A percentile compares a stretch with the other conserved stretches of the same genome.
Evolutionary conservation across 2,113 vertebrate species (phyloP).

Genomic region (Prinia subflava): DNA sequence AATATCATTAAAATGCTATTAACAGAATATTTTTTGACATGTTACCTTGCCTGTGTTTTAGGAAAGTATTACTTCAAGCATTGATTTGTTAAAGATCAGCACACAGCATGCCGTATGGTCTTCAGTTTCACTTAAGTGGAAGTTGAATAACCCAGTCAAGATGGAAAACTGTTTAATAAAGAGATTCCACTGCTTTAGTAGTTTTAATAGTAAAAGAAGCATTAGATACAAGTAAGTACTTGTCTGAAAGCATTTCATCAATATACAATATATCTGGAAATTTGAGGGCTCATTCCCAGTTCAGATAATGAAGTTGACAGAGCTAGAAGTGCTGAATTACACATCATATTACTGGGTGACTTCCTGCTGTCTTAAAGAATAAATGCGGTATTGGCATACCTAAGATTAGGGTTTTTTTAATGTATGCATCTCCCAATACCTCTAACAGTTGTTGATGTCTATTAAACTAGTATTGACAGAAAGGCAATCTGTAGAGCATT

Average conservation of each 20-base stretch:
- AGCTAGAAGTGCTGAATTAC: neutral
- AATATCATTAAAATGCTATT: neutral
- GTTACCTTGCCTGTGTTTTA: neutral
- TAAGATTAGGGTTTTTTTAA: neutral
- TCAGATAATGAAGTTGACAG: neutral
- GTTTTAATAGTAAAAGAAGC: neutral
- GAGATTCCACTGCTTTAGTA: neutral
- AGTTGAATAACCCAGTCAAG: neutral
- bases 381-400: neutral
- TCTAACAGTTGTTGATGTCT: neutral
- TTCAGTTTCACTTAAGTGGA: neutral
- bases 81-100: neutral
- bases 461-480: neutral
- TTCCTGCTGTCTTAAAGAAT: neutral
- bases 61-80: fast-evolving
- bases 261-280: neutral
- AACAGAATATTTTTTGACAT: neutral
- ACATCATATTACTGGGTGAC: neutral
- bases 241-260: neutral
- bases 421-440: neutral
- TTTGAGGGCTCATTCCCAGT: neutral
- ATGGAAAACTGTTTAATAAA: neutral
- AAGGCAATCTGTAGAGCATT: neutral
- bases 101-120: neutral
- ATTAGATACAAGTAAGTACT: neutral